phyloP scores from a whole-genome alignment of 2,888 invertebrate species.

The Dasypolia templi region DNA sequence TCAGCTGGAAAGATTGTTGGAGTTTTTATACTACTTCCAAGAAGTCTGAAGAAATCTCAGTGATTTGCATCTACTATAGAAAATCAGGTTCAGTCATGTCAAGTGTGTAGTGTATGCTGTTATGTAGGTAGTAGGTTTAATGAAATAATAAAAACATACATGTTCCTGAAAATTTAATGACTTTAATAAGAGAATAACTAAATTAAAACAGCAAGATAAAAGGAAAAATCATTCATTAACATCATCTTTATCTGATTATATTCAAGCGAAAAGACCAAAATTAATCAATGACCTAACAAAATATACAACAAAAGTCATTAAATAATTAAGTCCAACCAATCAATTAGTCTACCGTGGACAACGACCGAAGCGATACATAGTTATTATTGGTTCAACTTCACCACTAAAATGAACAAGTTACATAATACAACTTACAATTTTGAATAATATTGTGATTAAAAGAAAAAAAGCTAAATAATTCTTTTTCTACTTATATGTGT shows the following conservation, averaged over 20 bases:
- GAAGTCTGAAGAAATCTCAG: no score
- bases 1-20: no score
- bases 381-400: conserved; percentile 82
- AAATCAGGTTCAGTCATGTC: no score
- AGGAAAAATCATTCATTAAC: conserved; percentile 88
- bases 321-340: conserved; percentile 89
- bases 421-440: conserved; percentile 90
- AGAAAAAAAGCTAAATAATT: conserved; percentile 90
- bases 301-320: conserved; percentile 91
- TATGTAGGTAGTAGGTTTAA: conserved; percentile 1
- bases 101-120: not conserved
- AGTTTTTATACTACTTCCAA: no score
- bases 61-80: no score
- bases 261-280: conserved; percentile 88
- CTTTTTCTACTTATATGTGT: conserved; percentile 90
- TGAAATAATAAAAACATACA: conserved; percentile 76
- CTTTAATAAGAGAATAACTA: conserved; percentile 91
- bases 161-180: conserved; percentile 90
- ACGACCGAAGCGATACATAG: conserved; percentile 82
- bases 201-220: conserved; percentile 90
- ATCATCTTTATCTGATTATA: conserved; percentile 88
- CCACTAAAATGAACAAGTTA: conserved; percentile 87
- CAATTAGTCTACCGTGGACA: conserved; percentile 84
- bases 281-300: conserved; percentile 91
- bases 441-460: conserved; percentile 90